These are phyloP conservation scores for Anomalospiza imberbis DNA, from an alignment of 2,797 vertebrate genomes.

Conservation along the genomic window DNA sequence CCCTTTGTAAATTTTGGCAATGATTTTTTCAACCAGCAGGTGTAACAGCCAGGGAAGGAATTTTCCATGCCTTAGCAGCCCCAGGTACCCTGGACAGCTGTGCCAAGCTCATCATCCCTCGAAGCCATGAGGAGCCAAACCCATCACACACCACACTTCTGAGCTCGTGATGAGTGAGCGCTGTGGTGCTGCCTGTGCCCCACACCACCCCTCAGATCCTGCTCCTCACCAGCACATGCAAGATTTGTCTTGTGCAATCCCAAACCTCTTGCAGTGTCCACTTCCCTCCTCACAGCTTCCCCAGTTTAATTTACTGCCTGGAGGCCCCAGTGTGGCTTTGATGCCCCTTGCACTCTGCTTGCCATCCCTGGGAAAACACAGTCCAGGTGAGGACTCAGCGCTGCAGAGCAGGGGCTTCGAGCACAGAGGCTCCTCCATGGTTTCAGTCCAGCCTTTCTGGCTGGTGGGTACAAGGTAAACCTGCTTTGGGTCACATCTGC, in stretches of 20 bases:
- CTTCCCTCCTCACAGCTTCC: background rate
- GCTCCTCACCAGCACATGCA: background rate
- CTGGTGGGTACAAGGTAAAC: background rate
- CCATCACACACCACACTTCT: background rate
- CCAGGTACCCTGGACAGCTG: background rate
- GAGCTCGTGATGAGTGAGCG: rapidly evolving
- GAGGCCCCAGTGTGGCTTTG: background rate
- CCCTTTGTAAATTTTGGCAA: background rate
- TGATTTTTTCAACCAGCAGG: background rate
- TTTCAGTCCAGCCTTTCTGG: background rate
- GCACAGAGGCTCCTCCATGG: background rate
- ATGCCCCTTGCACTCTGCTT: background rate
- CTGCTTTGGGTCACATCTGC: background rate
- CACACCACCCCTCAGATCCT: background rate
- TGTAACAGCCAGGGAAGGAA: background rate
- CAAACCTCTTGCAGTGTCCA: background rate
- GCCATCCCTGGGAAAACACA: background rate
- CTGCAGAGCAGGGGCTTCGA: background rate
- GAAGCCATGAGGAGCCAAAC: background rate
- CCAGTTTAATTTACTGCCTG: background rate
- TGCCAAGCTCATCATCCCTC: background rate
- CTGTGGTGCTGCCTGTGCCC: background rate
- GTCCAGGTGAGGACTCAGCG: rapidly evolving
- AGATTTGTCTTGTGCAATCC: background rate
- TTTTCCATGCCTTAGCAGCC: background rate